Evolutionary conservation across 2,888 invertebrate species (phyloP).

Genomic region (Trissolcus brochymenae): DNA sequence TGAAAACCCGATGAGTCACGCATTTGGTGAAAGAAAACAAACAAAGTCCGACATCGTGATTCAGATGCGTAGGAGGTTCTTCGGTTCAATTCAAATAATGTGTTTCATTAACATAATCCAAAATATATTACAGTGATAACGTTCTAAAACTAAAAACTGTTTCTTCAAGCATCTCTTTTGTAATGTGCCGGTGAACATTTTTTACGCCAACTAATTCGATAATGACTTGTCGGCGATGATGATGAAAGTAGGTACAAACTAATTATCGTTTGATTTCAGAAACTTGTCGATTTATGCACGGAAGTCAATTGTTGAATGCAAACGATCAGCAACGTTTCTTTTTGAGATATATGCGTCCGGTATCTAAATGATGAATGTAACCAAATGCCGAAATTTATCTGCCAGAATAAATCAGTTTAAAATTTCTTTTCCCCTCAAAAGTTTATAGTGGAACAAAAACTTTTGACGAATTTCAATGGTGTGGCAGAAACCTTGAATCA

Average conservation of each 20-base stretch:
- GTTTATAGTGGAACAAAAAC: not conserved
- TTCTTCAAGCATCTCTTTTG: conserved; percentile 33
- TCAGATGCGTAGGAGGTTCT: conserved; percentile 50
- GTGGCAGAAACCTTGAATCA: too few species aligned
- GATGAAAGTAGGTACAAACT: conserved; percentile 7
- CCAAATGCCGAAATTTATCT: too few species aligned
- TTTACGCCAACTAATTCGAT: conserved; percentile 16
- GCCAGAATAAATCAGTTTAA: too few species aligned
- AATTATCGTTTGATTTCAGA: conserved; percentile 7
- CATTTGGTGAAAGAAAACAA: conserved; percentile 24
- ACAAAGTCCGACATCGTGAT: conserved; percentile 22
- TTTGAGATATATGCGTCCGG: too few species aligned
- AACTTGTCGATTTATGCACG: conserved; percentile 11
- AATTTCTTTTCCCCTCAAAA: too few species aligned
- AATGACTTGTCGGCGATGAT: conserved; percentile 16
- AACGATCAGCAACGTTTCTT: too few species aligned
- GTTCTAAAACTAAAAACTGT: conserved; percentile 13
- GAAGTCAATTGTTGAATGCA: not conserved
- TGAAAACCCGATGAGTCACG: conserved; percentile 51
- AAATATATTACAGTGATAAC: conserved; percentile 49
- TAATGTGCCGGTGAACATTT: conserved; percentile 37
- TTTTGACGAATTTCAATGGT: too few species aligned
- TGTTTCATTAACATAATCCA: conserved; percentile 51
- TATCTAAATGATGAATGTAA: not conserved
- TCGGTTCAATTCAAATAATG: conserved; percentile 24